These are phyloP conservation scores for Heliconius charithonia DNA, from an alignment of 2,888 invertebrate species.

Conservation along the genomic window DNA sequence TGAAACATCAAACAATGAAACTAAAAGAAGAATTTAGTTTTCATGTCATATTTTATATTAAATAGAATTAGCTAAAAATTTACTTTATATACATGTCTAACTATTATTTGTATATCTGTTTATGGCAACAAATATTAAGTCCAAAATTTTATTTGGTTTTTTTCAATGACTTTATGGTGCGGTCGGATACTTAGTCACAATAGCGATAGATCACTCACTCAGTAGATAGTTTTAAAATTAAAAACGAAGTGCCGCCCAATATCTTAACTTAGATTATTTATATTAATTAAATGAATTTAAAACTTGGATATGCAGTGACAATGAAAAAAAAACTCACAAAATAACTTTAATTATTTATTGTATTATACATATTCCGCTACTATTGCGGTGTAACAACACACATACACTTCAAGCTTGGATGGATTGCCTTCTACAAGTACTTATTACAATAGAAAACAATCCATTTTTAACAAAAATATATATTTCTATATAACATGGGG, in stretches of 20 bases:
- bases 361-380: slow-evolving; percentile 67
- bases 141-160: not conserved
- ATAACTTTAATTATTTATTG: slow-evolving; percentile 66
- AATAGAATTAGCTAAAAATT: too few species aligned
- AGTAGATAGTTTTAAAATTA: too few species aligned
- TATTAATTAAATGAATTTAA: not conserved
- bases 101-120: too few species aligned
- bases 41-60: too few species aligned
- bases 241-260: not conserved
- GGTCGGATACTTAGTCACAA: not conserved
- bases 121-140: too few species aligned
- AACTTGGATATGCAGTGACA: not conserved
- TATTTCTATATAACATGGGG: slow-evolving; percentile 43
- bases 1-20: too few species aligned
- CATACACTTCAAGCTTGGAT: slow-evolving; percentile 67
- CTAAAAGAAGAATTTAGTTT: too few species aligned
- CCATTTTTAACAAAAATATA: slow-evolving; percentile 77
- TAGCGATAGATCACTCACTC: not conserved
- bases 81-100: too few species aligned
- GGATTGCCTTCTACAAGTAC: slow-evolving; percentile 52
- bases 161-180: not conserved
- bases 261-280: not conserved
- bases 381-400: slow-evolving; percentile 74
- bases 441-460: slow-evolving; percentile 56
- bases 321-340: slow-evolving; percentile 54